Conservation (phyloP, 2,113 vertebrate genomes). For the Cyanoderma ruficeps region DNA sequence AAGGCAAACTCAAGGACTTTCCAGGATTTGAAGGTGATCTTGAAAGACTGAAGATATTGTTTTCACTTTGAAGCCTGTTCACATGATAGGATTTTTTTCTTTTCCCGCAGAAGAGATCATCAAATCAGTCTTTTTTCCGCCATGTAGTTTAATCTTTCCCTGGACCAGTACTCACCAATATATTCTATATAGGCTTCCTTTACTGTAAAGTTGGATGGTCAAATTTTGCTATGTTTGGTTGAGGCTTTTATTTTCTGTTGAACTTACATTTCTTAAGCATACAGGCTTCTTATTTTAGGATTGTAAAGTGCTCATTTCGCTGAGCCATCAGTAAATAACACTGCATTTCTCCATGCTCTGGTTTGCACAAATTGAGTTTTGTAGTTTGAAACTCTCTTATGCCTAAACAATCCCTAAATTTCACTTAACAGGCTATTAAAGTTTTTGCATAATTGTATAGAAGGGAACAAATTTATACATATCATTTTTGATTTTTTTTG, state of each 20-base stretch:
- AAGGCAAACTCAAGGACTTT: not conserved
- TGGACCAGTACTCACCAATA: not conserved
- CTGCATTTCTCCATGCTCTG: not conserved
- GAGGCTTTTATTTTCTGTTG: not conserved
- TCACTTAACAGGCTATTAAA: not conserved
- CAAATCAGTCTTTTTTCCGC: not conserved
- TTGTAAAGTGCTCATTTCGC: not conserved
- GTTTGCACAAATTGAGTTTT: constrained; percentile 1
- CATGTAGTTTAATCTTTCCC: not conserved
- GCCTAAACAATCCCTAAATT: not conserved
- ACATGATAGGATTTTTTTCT: not conserved
- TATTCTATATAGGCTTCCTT: not conserved
- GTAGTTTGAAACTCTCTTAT: not conserved
- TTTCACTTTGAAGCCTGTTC: not conserved
- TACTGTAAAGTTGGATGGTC: not conserved
- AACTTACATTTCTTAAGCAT: not conserved
- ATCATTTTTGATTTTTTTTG: too few relatives aligned
- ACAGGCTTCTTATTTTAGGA: not conserved
- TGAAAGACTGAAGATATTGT: not conserved
- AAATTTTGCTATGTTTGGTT: not conserved
- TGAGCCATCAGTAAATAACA: not conserved
- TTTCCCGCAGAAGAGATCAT: not conserved
- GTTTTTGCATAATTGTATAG: not conserved
- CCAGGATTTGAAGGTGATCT: not conserved
- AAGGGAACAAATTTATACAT: not conserved